Evolutionary conservation across 2,888 invertebrate genomes (phyloP), one percentile per base, ranked within the genome.

Genomic region (Kuschelorhynchus macadamiae): DNA sequence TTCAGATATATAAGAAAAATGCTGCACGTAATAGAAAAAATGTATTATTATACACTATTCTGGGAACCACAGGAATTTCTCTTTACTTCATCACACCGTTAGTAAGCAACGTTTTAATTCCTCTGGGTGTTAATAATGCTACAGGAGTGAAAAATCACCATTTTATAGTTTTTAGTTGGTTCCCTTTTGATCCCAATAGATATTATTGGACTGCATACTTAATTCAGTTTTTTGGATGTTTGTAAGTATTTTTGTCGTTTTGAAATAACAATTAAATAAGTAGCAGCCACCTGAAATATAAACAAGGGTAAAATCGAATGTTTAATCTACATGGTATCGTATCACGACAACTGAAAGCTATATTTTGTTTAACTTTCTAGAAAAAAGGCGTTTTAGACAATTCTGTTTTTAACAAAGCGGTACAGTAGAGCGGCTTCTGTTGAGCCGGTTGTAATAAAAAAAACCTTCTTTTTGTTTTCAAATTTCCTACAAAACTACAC

Each of bases 111-210:
- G 36, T 63, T 8, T 11, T 64, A 12, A 39, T 18, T 11, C 63
- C 68, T n/a, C 14, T 71, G 30, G 65, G 66, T 25, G 46, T 57
- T 36, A 52, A 67, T 30, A 63, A 71, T 17, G 57, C 67, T 25
- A 52, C 56, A 8, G 71, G 67, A 8, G n/a, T 60, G 14, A 64
- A 60, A 42, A 20, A 67, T 1, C 74, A 70, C 52, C 64, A 71
- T 50, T 68, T 72, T 16, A 72, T 75, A 36, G 66, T 72, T 16
- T 67, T 55, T n/a, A 71, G 67, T 46, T 74, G 74, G 71, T 72
- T 68, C 32, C 75, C 75, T 2, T 73, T 74, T 49, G 71, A 75
- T 33, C 65, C 72, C 7, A 57, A 73, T 49, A 39, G 64, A 63
- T 64, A 72, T 49, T 74, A 75, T 36, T 67, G 16, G 41, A 30